Conservation (phyloP, 2,888 invertebrate species). For the Biston betularia region DNA sequence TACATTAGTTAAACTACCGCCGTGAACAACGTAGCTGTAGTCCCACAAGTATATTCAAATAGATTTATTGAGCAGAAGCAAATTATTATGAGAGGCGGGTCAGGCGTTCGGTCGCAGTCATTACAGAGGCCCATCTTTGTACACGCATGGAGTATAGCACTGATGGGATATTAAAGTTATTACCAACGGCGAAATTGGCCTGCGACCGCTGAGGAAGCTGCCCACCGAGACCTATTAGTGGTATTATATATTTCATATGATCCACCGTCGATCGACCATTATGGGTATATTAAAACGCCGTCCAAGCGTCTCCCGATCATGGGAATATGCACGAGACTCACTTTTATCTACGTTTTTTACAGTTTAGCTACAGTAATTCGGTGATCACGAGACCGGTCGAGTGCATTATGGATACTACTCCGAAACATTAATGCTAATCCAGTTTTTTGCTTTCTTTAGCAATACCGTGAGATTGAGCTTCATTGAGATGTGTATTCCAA, state of each 20-base stretch:
- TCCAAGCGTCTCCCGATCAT: constrained; percentile 76
- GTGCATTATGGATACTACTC: constrained; percentile 72
- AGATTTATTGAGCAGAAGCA: constrained; percentile 65
- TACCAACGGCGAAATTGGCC: constrained; percentile 81
- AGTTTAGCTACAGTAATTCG: constrained; percentile 80
- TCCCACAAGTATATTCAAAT: constrained; percentile 31
- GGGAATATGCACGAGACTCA: constrained; percentile 76
- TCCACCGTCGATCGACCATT: constrained; percentile 78
- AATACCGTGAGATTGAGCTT: constrained; percentile 59
- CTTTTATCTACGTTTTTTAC: constrained; percentile 81
- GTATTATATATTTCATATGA: constrained; percentile 84
- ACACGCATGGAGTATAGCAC: constrained; percentile 76
- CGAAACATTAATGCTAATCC: constrained; percentile 67
- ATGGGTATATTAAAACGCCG: constrained; percentile 82
- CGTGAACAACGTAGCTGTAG: neutral
- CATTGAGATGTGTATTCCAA: neutral
- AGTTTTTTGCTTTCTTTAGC: constrained; percentile 56
- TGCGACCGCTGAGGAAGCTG: constrained; percentile 85
- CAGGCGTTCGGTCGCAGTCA: constrained; percentile 66
- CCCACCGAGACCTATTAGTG: constrained; percentile 81
- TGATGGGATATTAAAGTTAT: constrained; percentile 84
- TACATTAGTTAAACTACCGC: neutral
- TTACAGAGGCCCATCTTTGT: constrained; percentile 76
- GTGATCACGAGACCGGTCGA: constrained; percentile 66
- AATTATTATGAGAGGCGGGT: constrained; percentile 61